A percentile compares a stretch with the other conserved stretches of the same genome.
These are phyloP conservation scores for Rhinoraja longicauda DNA, from an alignment of 2,797 vertebrate species.

Conservation along the genomic window DNA sequence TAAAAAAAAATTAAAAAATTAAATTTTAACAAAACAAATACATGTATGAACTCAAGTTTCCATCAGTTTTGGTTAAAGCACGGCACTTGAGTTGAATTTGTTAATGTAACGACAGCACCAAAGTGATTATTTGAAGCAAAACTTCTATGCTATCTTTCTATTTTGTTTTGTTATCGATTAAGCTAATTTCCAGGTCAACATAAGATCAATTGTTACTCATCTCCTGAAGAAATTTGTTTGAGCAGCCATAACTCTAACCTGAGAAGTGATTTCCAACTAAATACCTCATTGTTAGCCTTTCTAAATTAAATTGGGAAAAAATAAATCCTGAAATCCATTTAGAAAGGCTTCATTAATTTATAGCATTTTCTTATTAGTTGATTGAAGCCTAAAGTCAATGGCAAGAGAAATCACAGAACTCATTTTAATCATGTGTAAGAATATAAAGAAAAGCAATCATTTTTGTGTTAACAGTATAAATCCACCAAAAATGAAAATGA, in stretches of 20 bases:
- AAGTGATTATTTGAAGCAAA: background rate
- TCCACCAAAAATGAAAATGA: background rate
- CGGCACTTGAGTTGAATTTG: background rate
- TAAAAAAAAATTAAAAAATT: too few species aligned
- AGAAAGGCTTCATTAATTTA: background rate
- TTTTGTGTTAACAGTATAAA: background rate
- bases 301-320: conserved; percentile 3
- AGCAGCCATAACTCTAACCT: background rate
- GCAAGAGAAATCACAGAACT: background rate
- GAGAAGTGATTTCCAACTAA: background rate
- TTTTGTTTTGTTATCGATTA: background rate
- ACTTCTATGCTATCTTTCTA: background rate
- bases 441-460: background rate
- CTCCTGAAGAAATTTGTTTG: background rate
- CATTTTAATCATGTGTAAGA: background rate
- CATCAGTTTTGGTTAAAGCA: background rate
- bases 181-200: background rate
- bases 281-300: background rate
- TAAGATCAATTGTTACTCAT: background rate
- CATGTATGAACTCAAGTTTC: too few species aligned
- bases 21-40: too few species aligned
- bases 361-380: background rate
- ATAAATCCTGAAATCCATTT: background rate
- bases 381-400: conserved; percentile 10
- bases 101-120: background rate